Conservation (phyloP, 2,888 invertebrate species). For the Thumatha senex region DNA sequence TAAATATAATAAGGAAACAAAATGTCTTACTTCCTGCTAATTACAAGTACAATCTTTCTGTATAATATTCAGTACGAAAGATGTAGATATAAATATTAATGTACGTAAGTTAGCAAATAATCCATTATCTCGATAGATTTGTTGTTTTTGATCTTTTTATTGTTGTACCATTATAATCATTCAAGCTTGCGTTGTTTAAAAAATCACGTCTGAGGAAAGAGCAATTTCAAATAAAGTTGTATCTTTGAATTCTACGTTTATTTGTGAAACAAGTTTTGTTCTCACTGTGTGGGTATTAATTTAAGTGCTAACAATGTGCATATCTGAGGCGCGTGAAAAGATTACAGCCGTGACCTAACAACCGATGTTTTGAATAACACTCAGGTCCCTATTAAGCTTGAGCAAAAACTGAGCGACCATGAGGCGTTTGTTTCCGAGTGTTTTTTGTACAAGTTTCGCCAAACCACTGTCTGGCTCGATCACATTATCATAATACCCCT, state of each 20-base stretch:
- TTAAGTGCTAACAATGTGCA: constrained; percentile 26
- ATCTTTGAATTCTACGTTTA: constrained; percentile 4
- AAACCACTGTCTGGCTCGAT: constrained; percentile 20
- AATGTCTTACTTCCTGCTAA: constrained; percentile 25
- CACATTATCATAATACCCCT: constrained; percentile 2
- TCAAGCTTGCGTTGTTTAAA: no score
- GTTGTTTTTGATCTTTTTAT: no score
- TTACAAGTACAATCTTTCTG: constrained; percentile 1
- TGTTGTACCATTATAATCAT: no score
- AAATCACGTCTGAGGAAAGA: no score
- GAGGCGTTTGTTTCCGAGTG: constrained; percentile 51
- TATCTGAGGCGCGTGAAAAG: constrained; percentile 34
- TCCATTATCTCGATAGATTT: no score
- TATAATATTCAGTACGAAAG: no score
- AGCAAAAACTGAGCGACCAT: constrained; percentile 52
- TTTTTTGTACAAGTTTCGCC: constrained; percentile 39
- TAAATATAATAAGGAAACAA: constrained; percentile 29
- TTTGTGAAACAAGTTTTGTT: constrained; percentile 12
- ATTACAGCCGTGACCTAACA: constrained; percentile 43
- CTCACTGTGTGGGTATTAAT: constrained; percentile 28
- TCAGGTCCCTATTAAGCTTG: constrained; percentile 24
- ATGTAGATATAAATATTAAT: no score
- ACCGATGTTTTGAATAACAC: constrained; percentile 39
- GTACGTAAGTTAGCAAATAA: no score
- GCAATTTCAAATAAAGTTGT: constrained; percentile 1